A percentile compares a stretch with the other conserved stretches of the same genome.
Conservation (phyloP, 2,888 invertebrate species). For the Diarsia rubi region DNA sequence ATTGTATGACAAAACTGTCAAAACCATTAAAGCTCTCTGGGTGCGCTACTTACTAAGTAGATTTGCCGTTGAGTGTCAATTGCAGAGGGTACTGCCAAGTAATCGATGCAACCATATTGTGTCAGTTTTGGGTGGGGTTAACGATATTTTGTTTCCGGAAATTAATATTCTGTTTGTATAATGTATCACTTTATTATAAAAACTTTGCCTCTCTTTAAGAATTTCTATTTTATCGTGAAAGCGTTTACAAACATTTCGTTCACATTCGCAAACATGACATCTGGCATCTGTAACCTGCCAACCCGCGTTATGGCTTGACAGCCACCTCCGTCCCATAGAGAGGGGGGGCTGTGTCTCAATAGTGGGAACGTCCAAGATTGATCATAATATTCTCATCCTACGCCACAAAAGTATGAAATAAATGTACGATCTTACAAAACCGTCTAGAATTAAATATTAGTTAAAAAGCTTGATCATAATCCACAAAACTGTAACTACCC, state of each 20-base stretch:
- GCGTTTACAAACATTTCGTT: background rate
- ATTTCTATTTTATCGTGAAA: background rate
- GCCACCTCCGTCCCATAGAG: no score
- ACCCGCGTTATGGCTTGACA: no score
- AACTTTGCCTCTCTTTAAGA: no score
- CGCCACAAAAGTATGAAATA: background rate
- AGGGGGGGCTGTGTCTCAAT: no score
- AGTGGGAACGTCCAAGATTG: background rate
- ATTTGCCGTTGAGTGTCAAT: conserved; percentile 34
- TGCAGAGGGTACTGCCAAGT: conserved; percentile 29
- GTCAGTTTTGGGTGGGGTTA: background rate
- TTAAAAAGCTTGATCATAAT: background rate
- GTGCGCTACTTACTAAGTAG: no score
- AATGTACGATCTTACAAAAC: background rate
- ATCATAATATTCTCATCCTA: no score
- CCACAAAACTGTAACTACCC: background rate
- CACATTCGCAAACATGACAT: background rate
- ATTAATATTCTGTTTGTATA: background rate
- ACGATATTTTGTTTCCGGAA: background rate
- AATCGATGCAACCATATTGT: conserved; percentile 9
- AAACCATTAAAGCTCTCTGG: no score
- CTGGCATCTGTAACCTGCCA: background rate
- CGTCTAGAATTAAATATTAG: background rate
- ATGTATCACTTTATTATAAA: no score
- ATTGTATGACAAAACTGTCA: no score